A percentile compares a stretch with the other conserved stretches of the same genome.
Conservation (phyloP, 2,888 invertebrate genomes). For the Drosophila buzzatii region DNA sequence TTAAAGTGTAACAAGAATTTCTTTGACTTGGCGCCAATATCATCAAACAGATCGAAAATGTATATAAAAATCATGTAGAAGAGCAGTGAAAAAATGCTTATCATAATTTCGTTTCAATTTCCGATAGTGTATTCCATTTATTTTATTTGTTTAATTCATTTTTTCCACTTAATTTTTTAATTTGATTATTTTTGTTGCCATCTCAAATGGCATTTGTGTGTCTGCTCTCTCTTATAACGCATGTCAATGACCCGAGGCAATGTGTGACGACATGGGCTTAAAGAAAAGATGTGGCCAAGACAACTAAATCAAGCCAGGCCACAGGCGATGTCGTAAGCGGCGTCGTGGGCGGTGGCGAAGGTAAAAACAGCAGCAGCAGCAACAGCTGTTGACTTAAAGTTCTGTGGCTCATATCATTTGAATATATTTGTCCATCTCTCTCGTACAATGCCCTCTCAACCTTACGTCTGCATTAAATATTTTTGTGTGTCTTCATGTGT, state of each 20-base stretch:
- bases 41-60: conserved; percentile 37
- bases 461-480: conserved; percentile 2
- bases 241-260: conserved; percentile 58
- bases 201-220: conserved; percentile 15
- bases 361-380: not conserved
- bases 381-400: conserved; percentile 39
- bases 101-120: conserved; percentile 20
- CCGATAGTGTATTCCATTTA: conserved; percentile 22
- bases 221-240: conserved; percentile 12
- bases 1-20: conserved; percentile 37
- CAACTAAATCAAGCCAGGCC: conserved; percentile 38
- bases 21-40: conserved; percentile 35
- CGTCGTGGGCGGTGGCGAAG: not conserved
- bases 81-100: not conserved
- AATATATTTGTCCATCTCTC: conserved; percentile 35
- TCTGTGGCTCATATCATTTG: conserved; percentile 58
- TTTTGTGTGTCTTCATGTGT: conserved; percentile 16
- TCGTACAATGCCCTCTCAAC: conserved; percentile 12
- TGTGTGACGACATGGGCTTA: conserved; percentile 50
- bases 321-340: not conserved
- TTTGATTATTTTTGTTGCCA: conserved; percentile 22
- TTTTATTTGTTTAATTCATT: not conserved
- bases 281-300: conserved; percentile 43
- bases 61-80: conserved; percentile 1
- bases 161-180: not conserved